Percentiles rank a stretch among this genome's conserved stretches.
These are phyloP conservation scores for Cotesia glomerata DNA, from an alignment of 1,140 invertebrate genomes.

Conservation along the genomic window DNA sequence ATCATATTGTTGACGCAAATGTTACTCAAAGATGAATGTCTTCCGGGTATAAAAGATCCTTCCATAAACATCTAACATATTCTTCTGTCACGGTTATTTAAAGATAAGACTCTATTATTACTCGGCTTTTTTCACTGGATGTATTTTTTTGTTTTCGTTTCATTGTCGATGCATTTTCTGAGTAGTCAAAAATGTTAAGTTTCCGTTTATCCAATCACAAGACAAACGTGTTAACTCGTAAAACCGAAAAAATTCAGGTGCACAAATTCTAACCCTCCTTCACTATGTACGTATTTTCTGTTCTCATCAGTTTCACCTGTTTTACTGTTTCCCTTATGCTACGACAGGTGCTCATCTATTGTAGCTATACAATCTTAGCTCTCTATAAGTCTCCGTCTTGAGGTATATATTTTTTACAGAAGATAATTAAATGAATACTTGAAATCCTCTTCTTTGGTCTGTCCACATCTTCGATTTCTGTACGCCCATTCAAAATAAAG, in stretches of 20 bases:
- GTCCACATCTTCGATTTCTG: too few relatives aligned
- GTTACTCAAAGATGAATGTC: too few relatives aligned
- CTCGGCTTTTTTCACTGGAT: too few relatives aligned
- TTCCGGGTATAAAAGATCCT: too few relatives aligned
- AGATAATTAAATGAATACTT: conserved; percentile 10
- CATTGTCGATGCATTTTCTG: background rate
- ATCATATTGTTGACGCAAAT: too few relatives aligned
- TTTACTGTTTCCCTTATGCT: conserved; percentile 60
- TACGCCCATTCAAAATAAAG: too few relatives aligned
- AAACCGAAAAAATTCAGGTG: conserved; percentile 46
- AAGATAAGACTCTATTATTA: too few relatives aligned
- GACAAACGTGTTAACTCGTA: conserved; percentile 49
- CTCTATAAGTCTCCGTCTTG: conserved; percentile 22
- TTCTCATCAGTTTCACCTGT: conserved; percentile 54
- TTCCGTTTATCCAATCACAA: conserved; percentile 25
- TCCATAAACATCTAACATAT: too few relatives aligned
- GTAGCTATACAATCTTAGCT: conserved; percentile 19
- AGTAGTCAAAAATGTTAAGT: background rate
- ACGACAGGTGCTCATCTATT: conserved; percentile 47
- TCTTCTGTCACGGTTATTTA: too few relatives aligned
- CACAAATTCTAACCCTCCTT: conserved; percentile 21
- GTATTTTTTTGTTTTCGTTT: background rate
- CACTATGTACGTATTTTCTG: background rate
- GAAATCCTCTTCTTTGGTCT: background rate
- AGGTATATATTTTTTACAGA: conserved; percentile 9